Percentiles rank a stretch among this genome's conserved stretches.
phyloP scores from a whole-genome alignment of 37 sponge, comb jelly and placozoan species.

The Beroe forskalii region DNA sequence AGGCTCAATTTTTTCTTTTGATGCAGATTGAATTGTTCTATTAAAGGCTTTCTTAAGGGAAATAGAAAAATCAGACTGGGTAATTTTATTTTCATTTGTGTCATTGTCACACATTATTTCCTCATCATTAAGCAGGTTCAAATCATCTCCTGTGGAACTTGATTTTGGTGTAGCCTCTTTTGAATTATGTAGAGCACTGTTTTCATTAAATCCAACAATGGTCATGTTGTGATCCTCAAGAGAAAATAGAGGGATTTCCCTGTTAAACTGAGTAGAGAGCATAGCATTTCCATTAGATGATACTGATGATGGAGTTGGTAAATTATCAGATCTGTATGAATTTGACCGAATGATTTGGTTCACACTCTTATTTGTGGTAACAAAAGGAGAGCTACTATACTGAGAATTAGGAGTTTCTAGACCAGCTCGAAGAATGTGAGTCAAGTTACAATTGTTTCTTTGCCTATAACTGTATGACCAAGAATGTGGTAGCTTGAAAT shows the following conservation, averaged over 20 bases:
- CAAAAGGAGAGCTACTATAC: background rate
- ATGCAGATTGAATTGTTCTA: background rate
- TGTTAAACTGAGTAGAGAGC: slow-evolving; percentile 62
- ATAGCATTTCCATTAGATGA: background rate
- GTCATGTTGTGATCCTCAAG: too few species aligned
- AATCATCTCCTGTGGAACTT: background rate
- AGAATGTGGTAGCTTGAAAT: background rate
- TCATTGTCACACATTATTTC: background rate
- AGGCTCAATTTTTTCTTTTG: background rate
- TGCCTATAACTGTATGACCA: background rate
- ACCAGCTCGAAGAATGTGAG: background rate
- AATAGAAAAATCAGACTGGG: background rate
- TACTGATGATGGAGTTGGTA: background rate
- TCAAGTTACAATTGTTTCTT: background rate
- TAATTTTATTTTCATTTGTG: background rate
- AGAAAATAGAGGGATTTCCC: slow-evolving; percentile 29
- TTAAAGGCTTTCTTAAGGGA: slow-evolving; percentile 1
- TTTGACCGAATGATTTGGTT: background rate
- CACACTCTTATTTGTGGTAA: background rate
- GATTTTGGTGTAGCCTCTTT: background rate
- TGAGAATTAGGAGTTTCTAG: slow-evolving; percentile 12
- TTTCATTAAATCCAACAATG: background rate
- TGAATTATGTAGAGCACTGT: background rate
- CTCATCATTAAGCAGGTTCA: background rate
- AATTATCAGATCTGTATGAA: background rate